These are phyloP conservation scores for Acanthurus lineatus DNA, from an alignment of 2,797 vertebrate species.

Conservation along the genomic window DNA sequence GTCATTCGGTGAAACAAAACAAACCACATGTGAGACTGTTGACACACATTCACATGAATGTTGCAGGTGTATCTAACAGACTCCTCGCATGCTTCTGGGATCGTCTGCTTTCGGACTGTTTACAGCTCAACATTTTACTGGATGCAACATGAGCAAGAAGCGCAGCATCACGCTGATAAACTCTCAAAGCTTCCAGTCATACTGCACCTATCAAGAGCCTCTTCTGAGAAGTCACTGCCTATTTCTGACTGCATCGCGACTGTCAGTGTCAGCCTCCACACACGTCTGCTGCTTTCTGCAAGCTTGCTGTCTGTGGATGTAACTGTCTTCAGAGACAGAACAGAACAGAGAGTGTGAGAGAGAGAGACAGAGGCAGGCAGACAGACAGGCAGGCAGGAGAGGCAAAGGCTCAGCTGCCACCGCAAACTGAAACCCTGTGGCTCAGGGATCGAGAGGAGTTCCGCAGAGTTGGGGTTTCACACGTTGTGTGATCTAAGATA, in stretches of 20 bases:
- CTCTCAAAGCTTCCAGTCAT: constrained; percentile 78
- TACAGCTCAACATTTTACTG: constrained; percentile 51
- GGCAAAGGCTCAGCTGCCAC: constrained; percentile 75
- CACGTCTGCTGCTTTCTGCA: constrained; percentile 64
- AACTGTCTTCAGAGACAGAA: constrained; percentile 63
- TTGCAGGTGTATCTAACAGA: constrained; percentile 53
- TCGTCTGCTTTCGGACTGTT: constrained; percentile 29
- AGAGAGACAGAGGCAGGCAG: constrained; percentile 25
- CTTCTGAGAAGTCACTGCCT: constrained; percentile 83
- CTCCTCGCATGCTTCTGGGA: constrained; percentile 1
- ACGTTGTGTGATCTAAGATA: constrained; percentile 80
- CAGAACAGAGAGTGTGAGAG: constrained; percentile 38
- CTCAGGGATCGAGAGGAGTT: constrained; percentile 79
- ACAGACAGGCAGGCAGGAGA: constrained; percentile 5
- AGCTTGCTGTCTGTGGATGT: constrained; percentile 67
- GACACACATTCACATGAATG: constrained; percentile 59
- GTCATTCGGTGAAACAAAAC: constrained; percentile 55
- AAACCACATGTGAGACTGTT: constrained; percentile 60
- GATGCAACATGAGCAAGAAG: constrained; percentile 41
- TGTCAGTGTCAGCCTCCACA: constrained; percentile 74
- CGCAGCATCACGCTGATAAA: constrained; percentile 16
- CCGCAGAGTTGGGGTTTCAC: constrained; percentile 79
- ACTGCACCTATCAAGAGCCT: constrained; percentile 74
- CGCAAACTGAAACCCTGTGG: constrained; percentile 84
- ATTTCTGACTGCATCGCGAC: constrained; percentile 71